Conservation (phyloP, 2,797 vertebrate species). For the Salarias fasciatus region DNA sequence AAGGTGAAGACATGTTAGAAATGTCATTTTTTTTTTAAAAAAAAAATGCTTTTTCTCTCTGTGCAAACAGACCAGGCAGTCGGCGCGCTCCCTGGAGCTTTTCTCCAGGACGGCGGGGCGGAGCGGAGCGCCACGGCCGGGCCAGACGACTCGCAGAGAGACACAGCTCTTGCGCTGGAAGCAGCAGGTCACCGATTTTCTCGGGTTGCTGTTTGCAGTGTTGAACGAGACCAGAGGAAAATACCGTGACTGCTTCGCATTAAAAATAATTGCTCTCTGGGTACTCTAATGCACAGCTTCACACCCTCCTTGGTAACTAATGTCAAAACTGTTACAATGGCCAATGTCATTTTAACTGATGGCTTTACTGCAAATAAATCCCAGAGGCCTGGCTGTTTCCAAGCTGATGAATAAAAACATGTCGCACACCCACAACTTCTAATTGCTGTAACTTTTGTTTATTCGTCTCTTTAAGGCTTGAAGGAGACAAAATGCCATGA, state of each 20-base stretch:
- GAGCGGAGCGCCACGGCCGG: constrained; percentile 7
- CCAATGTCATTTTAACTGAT: constrained; percentile 23
- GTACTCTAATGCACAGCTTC: not conserved
- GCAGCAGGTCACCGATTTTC: constrained; percentile 3
- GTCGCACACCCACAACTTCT: constrained; percentile 33
- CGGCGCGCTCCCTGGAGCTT: constrained; percentile 36
- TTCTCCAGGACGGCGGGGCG: constrained; percentile 32
- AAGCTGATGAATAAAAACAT: constrained; percentile 28
- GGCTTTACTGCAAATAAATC: constrained; percentile 29
- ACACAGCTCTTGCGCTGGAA: constrained; percentile 1
- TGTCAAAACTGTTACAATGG: constrained; percentile 16
- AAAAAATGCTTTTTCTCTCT: not conserved
- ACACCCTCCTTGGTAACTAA: constrained; percentile 1
- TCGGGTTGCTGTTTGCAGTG: constrained; percentile 14
- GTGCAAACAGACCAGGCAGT: constrained; percentile 33
- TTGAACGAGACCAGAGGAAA: constrained; percentile 24
- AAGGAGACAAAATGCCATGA: constrained; percentile 28
- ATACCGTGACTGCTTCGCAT: constrained; percentile 2
- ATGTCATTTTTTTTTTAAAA: constrained; percentile 30
- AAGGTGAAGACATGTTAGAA: constrained; percentile 59
- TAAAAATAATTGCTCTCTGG: constrained; percentile 12
- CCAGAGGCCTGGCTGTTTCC: not conserved
- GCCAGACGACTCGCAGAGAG: constrained; percentile 19
- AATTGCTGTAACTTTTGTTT: constrained; percentile 27
- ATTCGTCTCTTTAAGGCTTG: constrained; percentile 7